phyloP scores from a whole-genome alignment of 2,888 invertebrate species.

The Drosophila rellima region DNA sequence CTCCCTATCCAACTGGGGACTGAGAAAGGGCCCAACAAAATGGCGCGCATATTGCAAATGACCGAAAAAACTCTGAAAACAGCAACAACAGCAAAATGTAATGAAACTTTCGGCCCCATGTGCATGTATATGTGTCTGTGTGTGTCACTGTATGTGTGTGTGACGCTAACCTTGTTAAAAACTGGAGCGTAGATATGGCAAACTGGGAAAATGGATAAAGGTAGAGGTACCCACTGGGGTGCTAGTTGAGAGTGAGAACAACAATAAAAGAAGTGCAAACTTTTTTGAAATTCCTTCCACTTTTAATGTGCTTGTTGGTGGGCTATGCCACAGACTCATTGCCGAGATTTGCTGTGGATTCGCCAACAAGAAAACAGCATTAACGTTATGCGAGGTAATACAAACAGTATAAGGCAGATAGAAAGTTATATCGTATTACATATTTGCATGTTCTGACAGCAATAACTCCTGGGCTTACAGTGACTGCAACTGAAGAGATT shows the following conservation, averaged over 20 bases:
- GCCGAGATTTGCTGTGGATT: conserved; percentile 31
- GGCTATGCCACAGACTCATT: conserved; percentile 1
- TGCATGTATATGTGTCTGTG: conserved; percentile 21
- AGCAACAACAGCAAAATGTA: conserved; percentile 58
- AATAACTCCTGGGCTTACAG: conserved; percentile 37
- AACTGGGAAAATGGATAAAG: conserved; percentile 32
- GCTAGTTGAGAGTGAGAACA: conserved; percentile 15
- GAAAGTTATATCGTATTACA: conserved; percentile 16
- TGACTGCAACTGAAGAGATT: conserved; percentile 13
- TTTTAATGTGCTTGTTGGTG: conserved; percentile 28
- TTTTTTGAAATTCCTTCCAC: conserved; percentile 25
- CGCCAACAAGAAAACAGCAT: conserved; percentile 54
- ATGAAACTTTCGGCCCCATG: conserved; percentile 61
- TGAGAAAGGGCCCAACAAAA: conserved; percentile 41
- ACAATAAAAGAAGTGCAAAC: conserved; percentile 44
- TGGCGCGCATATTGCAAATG: conserved; percentile 75
- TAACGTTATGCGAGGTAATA: conserved; percentile 39
- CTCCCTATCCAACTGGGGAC: neutral
- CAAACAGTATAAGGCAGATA: conserved; percentile 24
- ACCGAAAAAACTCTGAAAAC: conserved; percentile 62
- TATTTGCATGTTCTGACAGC: conserved; percentile 24
- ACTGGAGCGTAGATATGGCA: conserved; percentile 70
- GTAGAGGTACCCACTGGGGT: conserved; percentile 16
- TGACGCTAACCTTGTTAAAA: conserved; percentile 75
- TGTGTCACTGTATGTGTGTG: conserved; percentile 29